phyloP scores from a whole-genome alignment of 2,888 invertebrate species.

The Rutpela maculata region DNA sequence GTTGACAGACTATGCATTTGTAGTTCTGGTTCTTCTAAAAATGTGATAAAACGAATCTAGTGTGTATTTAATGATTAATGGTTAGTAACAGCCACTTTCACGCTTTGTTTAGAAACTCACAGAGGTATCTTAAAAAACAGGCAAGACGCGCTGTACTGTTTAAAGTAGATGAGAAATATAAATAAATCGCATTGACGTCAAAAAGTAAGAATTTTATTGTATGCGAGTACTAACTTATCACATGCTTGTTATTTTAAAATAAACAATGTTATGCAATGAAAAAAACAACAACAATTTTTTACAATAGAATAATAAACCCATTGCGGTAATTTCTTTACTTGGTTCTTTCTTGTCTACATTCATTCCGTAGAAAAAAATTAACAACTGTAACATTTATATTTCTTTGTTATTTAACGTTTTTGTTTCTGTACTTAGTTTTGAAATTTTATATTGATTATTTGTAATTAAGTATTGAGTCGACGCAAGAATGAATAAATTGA shows the following conservation, averaged over 20 bases:
- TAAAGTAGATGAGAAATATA: constrained; percentile 25
- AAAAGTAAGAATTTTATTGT: constrained; percentile 22
- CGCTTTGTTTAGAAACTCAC: background rate
- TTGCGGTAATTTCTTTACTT: background rate
- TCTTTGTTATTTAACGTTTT: background rate
- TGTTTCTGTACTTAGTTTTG: too few relatives aligned
- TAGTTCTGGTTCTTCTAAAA: background rate
- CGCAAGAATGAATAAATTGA: too few relatives aligned
- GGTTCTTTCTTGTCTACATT: background rate
- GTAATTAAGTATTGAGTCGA: too few relatives aligned
- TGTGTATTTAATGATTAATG: background rate
- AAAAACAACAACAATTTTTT: constrained; percentile 28
- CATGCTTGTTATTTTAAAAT: constrained; percentile 25
- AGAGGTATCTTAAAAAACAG: constrained; percentile 11
- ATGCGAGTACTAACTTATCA: constrained; percentile 24
- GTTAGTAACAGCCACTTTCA: background rate
- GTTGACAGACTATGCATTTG: too few relatives aligned
- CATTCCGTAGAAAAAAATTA: background rate
- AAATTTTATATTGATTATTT: background rate
- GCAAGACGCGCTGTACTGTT: constrained; percentile 8
- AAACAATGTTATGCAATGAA: constrained; percentile 25
- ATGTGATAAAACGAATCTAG: background rate
- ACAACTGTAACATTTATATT: constrained; percentile 2
- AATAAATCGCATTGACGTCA: constrained; percentile 35
- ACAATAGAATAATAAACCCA: constrained; percentile 7